These are phyloP conservation scores for Mesocentrotus franciscanus DNA, from an alignment of 53 echinoderm and acorn worm genomes.

Conservation along the genomic window DNA sequence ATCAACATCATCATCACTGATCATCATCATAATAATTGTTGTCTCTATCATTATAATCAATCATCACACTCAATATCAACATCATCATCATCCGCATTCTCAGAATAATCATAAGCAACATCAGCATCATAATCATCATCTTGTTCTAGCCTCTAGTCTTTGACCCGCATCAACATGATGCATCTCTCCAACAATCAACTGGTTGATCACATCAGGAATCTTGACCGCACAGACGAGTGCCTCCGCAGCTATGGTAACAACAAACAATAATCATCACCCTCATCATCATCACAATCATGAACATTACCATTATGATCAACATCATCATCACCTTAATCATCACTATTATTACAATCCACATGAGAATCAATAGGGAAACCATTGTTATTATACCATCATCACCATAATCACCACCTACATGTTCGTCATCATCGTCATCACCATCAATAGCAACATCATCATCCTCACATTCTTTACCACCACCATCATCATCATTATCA, in stretches of 20 bases:
- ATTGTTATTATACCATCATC: not conserved
- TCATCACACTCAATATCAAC: not conserved
- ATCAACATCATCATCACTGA: not conserved
- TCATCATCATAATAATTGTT: not conserved
- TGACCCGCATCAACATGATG: conserved; percentile 91
- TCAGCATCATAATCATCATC: not conserved
- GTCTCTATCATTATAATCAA: not conserved
- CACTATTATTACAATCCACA: not conserved
- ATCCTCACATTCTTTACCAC: not conserved
- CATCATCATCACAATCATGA: not conserved
- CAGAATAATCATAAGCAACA: not conserved
- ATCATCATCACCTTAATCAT: not conserved
- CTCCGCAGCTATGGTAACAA: conserved; percentile 77
- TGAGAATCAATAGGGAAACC: not conserved
- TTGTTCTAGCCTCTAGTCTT: conserved; percentile 94
- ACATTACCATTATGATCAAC: not conserved
- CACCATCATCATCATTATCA: not conserved
- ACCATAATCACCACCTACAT: not conserved
- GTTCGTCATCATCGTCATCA: not conserved
- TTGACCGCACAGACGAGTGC: conserved; percentile 94
- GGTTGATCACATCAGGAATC: conserved; percentile 85
- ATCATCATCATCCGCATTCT: not conserved
- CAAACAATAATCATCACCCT: not conserved
- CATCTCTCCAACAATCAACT: conserved; percentile 92
- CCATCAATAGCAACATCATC: not conserved